These are phyloP conservation scores for Apis mellifera DNA, from an alignment of 1,140 invertebrate species.

Conservation along the genomic window DNA sequence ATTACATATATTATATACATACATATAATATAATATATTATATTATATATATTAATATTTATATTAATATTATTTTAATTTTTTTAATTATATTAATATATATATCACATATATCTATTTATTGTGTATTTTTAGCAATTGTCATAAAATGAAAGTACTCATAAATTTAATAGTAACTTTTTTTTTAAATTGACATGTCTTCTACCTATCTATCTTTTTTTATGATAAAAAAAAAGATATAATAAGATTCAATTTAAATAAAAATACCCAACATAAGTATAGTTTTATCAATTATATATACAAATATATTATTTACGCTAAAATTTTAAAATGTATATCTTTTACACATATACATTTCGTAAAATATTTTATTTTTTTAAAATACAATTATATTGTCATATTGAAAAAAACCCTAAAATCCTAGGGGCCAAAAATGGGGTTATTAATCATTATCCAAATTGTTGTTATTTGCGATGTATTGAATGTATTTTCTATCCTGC, in stretches of 20 bases:
- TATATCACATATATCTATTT: too few relatives aligned
- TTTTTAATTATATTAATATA: too few relatives aligned
- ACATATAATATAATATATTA: too few relatives aligned
- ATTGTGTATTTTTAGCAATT: not conserved
- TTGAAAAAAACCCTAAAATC: not conserved
- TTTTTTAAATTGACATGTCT: not conserved
- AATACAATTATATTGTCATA: not conserved
- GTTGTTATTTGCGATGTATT: not conserved
- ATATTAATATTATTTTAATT: too few relatives aligned
- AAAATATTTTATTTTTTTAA: not conserved
- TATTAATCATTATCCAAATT: not conserved
- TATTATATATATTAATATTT: too few relatives aligned
- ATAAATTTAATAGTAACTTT: not conserved
- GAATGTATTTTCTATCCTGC: not conserved
- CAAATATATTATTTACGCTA: not conserved
- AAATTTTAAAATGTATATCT: not conserved
- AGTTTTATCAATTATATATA: not conserved
- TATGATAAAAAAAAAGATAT: not conserved
- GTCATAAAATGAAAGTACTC: not conserved
- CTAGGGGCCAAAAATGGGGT: not conserved
- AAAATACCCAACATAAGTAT: not conserved
- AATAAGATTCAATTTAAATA: not conserved
- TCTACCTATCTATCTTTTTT: slow-evolving; percentile 5
- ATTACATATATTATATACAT: too few relatives aligned
- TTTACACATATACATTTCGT: not conserved